phyloP scores from a whole-genome alignment of 2,797 vertebrate species.

The Myotis planiceps region DNA sequence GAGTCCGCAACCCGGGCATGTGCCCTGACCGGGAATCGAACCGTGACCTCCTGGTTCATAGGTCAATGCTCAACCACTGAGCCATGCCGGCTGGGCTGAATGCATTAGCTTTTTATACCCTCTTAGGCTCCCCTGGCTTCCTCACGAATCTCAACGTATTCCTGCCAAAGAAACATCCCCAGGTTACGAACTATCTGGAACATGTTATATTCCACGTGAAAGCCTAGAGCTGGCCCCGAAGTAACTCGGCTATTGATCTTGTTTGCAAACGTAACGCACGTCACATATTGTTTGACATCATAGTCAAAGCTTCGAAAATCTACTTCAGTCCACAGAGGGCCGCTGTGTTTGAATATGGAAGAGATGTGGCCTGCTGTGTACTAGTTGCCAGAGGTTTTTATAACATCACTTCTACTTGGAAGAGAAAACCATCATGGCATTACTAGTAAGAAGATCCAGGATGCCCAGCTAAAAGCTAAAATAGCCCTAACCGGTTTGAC shows the following conservation, averaged over 20 bases:
- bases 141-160: neutral
- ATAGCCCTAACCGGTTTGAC: no score
- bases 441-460: neutral
- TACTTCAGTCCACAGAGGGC: neutral
- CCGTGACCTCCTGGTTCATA: no score
- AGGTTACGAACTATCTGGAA: neutral
- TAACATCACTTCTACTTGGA: neutral
- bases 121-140: neutral
- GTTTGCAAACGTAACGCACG: neutral
- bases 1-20: no score
- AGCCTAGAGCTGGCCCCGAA: neutral
- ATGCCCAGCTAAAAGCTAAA: neutral
- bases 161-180: neutral
- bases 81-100: accelerated
- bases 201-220: neutral
- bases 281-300: conserved; percentile 10
- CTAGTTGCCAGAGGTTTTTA: neutral
- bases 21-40: no score
- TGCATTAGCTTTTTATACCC: neutral
- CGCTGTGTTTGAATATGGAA: neutral
- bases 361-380: neutral
- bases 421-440: neutral
- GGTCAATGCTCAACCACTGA: no score
- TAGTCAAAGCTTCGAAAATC: conserved; percentile 18
- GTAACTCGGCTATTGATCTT: neutral